Percentiles rank a stretch among this genome's conserved stretches.
These are phyloP conservation scores for Megaceryle alcyon DNA, from an alignment of 2,797 vertebrate species.

Conservation along the genomic window DNA sequence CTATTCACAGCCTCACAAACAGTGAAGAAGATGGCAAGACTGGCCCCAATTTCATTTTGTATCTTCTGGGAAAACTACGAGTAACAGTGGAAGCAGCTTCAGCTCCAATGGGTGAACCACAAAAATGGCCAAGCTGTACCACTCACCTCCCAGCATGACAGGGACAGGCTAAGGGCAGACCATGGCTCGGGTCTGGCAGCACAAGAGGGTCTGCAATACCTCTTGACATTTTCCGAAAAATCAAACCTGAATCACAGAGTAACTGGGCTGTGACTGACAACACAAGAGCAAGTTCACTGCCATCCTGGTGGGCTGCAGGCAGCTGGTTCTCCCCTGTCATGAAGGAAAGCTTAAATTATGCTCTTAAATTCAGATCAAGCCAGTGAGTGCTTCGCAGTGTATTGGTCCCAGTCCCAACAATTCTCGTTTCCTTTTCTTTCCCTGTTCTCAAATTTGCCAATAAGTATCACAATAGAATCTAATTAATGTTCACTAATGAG, in stretches of 20 bases:
- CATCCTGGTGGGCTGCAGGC: neutral
- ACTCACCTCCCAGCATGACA: accelerated
- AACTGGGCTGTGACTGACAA: neutral
- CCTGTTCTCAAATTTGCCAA: neutral
- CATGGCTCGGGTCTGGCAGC: accelerated
- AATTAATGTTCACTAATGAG: slow-evolving; percentile 59
- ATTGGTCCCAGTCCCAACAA: neutral
- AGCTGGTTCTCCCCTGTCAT: neutral
- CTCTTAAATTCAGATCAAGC: neutral
- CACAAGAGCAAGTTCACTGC: neutral
- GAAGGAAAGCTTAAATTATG: neutral
- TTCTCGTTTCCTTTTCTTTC: neutral
- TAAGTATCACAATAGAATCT: slow-evolving; percentile 31
- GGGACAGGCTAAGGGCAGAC: neutral
- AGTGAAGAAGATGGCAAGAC: neutral
- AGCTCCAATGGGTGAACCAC: neutral
- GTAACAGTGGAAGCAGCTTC: neutral
- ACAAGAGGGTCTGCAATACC: neutral
- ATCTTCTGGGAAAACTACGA: neutral
- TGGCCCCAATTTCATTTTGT: neutral
- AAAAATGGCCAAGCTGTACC: accelerated
- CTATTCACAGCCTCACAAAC: neutral
- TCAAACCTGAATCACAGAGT: neutral
- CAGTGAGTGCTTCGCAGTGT: neutral
- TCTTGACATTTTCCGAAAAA: neutral